Evolutionary conservation across 2,113 vertebrate species (phyloP).

Genomic region (Delphinus delphis): DNA sequence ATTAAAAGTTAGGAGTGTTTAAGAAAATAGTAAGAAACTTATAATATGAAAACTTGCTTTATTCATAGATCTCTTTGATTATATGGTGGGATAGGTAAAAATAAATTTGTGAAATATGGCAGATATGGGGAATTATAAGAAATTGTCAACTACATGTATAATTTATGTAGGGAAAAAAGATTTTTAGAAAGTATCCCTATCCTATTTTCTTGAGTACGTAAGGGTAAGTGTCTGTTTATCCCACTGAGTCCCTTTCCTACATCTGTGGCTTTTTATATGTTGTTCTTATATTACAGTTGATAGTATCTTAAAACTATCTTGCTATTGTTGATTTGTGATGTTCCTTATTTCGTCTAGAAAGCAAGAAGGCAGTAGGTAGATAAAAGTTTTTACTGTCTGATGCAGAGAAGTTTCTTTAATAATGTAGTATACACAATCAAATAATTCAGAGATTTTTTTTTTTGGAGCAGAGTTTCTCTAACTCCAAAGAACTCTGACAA

Average conservation of each 20-base stretch:
- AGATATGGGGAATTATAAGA: background rate
- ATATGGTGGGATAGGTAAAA: background rate
- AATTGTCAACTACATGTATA: background rate
- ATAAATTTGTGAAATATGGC: background rate
- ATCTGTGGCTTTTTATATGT: background rate
- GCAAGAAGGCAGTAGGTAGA: background rate
- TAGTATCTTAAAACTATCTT: background rate
- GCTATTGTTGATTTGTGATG: background rate
- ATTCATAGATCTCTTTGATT: background rate
- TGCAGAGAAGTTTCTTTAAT: background rate
- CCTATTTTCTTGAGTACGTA: background rate
- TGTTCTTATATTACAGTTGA: background rate
- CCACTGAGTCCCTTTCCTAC: background rate
- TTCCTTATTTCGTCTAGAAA: background rate
- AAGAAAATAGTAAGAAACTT: background rate
- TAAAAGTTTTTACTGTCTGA: background rate
- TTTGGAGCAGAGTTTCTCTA: background rate
- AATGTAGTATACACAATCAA: background rate
- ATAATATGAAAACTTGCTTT: background rate
- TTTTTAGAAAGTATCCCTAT: background rate
- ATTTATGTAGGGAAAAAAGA: background rate
- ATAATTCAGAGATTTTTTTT: background rate
- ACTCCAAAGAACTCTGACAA: background rate
- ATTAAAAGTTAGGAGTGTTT: background rate
- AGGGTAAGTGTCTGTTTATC: background rate